Evolutionary conservation across 2,797 vertebrate species (phyloP).

Genomic region (Sandelia bainsii): DNA sequence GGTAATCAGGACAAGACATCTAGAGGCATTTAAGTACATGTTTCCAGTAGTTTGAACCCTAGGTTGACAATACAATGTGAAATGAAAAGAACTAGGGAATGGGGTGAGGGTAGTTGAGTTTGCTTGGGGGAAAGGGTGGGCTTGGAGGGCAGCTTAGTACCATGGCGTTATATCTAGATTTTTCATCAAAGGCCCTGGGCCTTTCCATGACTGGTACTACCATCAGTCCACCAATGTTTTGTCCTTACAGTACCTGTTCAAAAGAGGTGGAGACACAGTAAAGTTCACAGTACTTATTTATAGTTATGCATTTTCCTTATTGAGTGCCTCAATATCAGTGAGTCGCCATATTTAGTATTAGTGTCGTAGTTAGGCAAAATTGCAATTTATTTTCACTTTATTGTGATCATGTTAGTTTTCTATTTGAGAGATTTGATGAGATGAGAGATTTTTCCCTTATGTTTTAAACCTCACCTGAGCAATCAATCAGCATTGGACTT

Average conservation of each 20-base stretch:
- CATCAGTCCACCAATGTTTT: conserved; percentile 56
- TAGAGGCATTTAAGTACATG: conserved; percentile 77
- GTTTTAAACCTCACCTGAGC: too few species aligned
- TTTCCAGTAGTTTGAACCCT: conserved; percentile 74
- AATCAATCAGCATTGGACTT: too few species aligned
- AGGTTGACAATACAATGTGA: conserved; percentile 72
- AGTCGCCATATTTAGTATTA: background rate
- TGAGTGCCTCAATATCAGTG: conserved; percentile 3
- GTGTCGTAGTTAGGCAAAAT: conserved; percentile 1
- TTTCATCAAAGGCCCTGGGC: conserved; percentile 47
- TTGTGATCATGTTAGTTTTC: conserved; percentile 9
- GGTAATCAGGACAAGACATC: conserved; percentile 74
- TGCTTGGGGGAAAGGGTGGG: conserved; percentile 54
- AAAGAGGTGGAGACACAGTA: conserved; percentile 2
- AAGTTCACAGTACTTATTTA: conserved; percentile 3
- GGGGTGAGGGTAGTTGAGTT: conserved; percentile 47
- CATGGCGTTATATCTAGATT: conserved; percentile 9
- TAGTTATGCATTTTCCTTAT: conserved; percentile 2
- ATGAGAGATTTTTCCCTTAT: too few species aligned
- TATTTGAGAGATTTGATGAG: conserved; percentile 1
- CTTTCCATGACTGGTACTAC: conserved; percentile 58
- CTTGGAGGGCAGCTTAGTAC: conserved; percentile 33
- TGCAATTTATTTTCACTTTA: conserved; percentile 1
- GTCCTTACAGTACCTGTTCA: conserved; percentile 34
- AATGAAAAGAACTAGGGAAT: conserved; percentile 74